A percentile compares a stretch with the other conserved stretches of the same genome.
phyloP scores from a whole-genome alignment of 2,888 invertebrate species.

The Leptogaster cylindrica region DNA sequence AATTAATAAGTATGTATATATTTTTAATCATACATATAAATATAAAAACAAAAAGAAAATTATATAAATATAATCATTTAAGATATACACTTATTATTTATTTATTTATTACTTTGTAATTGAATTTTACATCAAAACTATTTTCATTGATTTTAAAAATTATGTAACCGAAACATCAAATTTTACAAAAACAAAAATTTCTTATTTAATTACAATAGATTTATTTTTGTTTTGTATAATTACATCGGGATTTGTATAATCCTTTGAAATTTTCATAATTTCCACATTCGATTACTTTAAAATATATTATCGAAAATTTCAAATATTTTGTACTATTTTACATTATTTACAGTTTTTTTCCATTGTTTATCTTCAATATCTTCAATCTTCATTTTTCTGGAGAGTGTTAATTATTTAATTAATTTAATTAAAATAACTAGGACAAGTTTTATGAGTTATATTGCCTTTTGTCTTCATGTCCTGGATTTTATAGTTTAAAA shows the following conservation, averaged over 20 bases:
- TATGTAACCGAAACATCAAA: no score
- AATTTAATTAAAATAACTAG: no score
- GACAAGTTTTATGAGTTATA: no score
- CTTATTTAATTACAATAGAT: slow-evolving; percentile 16
- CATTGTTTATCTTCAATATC: no score
- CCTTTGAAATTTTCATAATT: not conserved
- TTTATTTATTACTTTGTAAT: slow-evolving; percentile 24
- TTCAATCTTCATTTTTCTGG: no score
- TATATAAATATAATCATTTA: slow-evolving; percentile 12
- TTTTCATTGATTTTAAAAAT: no score
- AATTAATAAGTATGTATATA: no score
- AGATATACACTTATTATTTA: slow-evolving; percentile 4
- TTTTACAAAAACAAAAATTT: slow-evolving; percentile 37
- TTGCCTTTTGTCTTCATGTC: no score
- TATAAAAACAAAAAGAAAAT: slow-evolving; percentile 19
- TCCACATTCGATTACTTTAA: slow-evolving; percentile 1
- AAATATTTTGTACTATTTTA: slow-evolving; percentile 28
- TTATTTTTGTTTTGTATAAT: slow-evolving; percentile 16
- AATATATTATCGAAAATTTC: slow-evolving; percentile 4
- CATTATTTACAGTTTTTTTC: slow-evolving; percentile 21
- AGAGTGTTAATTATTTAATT: no score
- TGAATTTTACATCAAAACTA: slow-evolving; percentile 1
- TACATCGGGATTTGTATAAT: slow-evolving; percentile 10
- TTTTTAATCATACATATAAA: slow-evolving; percentile 23
- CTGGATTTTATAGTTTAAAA: no score